Evolutionary conservation across 2,113 vertebrate species (phyloP), one percentile per base, ranked within the genome.

Genomic region (Sorex araneus): DNA sequence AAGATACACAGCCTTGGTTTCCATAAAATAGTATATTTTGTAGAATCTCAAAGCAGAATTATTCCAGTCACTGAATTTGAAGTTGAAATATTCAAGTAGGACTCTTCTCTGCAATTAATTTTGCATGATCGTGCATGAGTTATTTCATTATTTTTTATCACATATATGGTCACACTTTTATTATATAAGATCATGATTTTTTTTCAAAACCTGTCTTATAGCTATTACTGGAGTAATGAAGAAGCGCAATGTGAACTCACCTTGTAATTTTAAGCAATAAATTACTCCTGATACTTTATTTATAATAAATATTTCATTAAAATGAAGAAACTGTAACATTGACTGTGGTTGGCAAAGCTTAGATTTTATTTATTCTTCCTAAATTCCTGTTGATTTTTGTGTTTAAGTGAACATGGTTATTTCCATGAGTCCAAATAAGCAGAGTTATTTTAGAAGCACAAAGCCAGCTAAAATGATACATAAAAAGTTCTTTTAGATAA

Each of bases 221-320:
- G 12, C n/a, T 85, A 8, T 57, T 79, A 19, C 21, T 84, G 4
- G 28, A 67, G 6, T 67, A 79, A 80, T 69, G 36, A 60, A 75
- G 83, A 87, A 76, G 27, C 23, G 47, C 2, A 0, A 32, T 30
- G 16, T 83, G 12, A 54, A 71, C 30, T 82, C 71, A 89, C 13
- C 18, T 93, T 57, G 27, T 25, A 70, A 69, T 25, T 57, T 70
- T 4, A 85, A 60, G 19, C 19, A 73, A 45, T 84, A 43, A 10
- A 2, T 89, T 82, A 80, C 47, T 43, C 40, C 63, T 91, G 43
- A 76, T 85, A 57, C 11, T 23, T 34, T n/a, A 69, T 63, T 27
- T 67, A 45, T 69, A 89, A 54, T 54, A 66, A n/a, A 67, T 47
- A 70, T 74, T 89, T 77, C 30, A 75, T 66, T 80, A 69, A 79